Conservation (phyloP, 1,140 invertebrate genomes). For the Rhizoglyphus robini region DNA sequence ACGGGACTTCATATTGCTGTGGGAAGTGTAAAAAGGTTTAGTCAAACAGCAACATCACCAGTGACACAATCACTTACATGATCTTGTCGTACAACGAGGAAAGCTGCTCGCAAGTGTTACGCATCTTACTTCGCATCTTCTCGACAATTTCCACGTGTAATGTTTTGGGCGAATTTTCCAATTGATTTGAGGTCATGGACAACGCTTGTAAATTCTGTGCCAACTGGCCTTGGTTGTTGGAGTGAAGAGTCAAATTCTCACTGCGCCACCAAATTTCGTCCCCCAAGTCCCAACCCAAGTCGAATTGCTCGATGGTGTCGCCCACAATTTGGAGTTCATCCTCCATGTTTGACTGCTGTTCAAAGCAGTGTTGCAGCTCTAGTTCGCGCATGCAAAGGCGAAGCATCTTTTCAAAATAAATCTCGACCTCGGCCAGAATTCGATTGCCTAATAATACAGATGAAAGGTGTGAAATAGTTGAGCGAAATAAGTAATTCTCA, state of each 20-base stretch:
- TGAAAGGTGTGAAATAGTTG: neutral
- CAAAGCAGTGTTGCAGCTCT: neutral
- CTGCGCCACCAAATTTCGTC: too few relatives aligned
- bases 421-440: neutral
- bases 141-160: neutral
- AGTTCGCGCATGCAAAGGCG: conserved; percentile 1
- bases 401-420: conserved; percentile 12
- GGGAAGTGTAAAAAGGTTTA: neutral
- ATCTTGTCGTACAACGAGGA: neutral
- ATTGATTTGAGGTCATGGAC: neutral
- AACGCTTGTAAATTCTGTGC: too few relatives aligned
- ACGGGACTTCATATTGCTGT: neutral
- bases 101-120: neutral
- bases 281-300: neutral
- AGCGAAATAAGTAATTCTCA: neutral
- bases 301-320: neutral
- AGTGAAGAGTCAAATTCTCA: too few relatives aligned
- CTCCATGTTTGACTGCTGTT: neutral
- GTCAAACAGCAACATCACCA: neutral
- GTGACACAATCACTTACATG: neutral
- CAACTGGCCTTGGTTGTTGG: too few relatives aligned
- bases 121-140: neutral
- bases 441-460: neutral
- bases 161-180: neutral
- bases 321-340: neutral